Percentiles rank a stretch among this genome's conserved stretches.
Conservation (phyloP, 2,797 vertebrate species). For the Picus viridis region DNA sequence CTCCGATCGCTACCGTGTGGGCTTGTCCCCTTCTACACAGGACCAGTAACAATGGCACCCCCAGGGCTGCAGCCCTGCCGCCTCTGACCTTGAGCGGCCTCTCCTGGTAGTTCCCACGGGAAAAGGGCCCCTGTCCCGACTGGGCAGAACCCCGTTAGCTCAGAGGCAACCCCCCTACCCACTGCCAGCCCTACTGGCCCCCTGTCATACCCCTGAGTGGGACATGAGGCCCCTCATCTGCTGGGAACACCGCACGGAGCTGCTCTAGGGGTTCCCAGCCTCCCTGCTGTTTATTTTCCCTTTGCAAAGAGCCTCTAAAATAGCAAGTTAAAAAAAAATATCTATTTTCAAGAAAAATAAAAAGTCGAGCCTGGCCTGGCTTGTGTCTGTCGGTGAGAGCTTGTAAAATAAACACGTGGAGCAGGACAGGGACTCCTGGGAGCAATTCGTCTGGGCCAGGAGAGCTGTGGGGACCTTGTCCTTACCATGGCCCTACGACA, state of each 20-base stretch:
- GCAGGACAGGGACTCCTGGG: not conserved
- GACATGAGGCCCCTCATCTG: not conserved
- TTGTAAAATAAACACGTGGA: slow-evolving; percentile 61
- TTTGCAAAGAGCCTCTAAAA: slow-evolving; percentile 58
- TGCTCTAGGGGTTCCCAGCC: not conserved
- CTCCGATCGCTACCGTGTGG: not conserved
- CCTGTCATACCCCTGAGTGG: not conserved
- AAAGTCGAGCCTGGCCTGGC: not conserved
- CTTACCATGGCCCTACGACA: not conserved
- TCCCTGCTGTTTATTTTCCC: slow-evolving; percentile 66
- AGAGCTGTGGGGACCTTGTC: not conserved
- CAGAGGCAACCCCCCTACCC: not conserved
- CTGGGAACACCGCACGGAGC: not conserved
- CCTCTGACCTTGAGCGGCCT: not conserved
- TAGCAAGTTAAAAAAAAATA: not conserved
- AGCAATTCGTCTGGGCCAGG: slow-evolving; percentile 25
- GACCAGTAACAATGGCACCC: not conserved
- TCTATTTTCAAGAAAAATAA: slow-evolving; percentile 32
- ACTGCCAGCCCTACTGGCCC: not conserved
- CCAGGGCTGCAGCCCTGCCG: not conserved
- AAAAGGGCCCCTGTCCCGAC: not conserved
- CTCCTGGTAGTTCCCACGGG: not conserved
- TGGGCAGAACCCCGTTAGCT: not conserved
- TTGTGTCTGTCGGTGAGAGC: slow-evolving; percentile 25
- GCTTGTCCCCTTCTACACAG: not conserved